Conservation (phyloP, 64 coral and sea anemone species). For the Dendrophyllia cribrosa region DNA sequence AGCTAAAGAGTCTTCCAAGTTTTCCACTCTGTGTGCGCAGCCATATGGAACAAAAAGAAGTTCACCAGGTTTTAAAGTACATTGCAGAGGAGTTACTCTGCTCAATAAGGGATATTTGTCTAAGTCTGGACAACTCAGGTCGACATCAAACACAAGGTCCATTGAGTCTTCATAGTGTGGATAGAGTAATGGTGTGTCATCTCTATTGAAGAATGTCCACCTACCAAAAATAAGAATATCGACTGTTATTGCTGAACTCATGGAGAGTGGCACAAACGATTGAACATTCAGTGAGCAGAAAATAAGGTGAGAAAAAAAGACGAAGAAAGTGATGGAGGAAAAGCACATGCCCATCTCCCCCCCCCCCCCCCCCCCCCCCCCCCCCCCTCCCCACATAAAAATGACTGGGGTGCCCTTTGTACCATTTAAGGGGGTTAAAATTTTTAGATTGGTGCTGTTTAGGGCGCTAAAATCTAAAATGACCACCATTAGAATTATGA, state of each 20-base stretch:
- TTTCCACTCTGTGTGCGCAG: conserved; percentile 66
- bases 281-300: no score
- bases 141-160: conserved; percentile 57
- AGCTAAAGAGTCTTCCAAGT: conserved; percentile 66
- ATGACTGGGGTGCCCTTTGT: no score
- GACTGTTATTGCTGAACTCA: neutral
- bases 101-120: conserved; percentile 46
- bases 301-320: no score
- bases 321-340: no score
- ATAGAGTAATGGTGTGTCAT: conserved; percentile 64
- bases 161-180: conserved; percentile 62
- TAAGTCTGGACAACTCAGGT: conserved; percentile 55
- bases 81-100: conserved; percentile 27
- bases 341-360: no score
- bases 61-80: conserved; percentile 58
- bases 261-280: no score
- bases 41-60: conserved; percentile 67
- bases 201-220: conserved; percentile 62
- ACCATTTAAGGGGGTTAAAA: no score
- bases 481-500: no score
- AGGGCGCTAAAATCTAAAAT: no score
- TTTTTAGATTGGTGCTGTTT: no score
- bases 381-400: no score
- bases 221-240: neutral
- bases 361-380: no score